A percentile compares a stretch with the other conserved stretches of the same genome.
phyloP scores from a whole-genome alignment of 2,113 vertebrate species.

The Syngnathus typhle region DNA sequence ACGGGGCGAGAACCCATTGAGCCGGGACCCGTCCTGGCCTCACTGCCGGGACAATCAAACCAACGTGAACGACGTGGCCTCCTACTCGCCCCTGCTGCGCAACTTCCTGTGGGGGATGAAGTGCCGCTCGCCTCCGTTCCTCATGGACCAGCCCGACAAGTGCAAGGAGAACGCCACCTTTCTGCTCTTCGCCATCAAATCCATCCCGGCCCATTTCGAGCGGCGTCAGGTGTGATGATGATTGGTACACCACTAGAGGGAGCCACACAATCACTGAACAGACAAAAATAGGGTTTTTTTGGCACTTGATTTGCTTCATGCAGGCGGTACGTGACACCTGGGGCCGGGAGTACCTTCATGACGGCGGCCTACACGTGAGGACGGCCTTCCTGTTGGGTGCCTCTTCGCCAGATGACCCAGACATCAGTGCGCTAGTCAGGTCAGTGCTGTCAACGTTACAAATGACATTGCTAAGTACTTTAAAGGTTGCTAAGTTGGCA shows the following conservation, averaged over 20 bases:
- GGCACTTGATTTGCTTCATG: conserved; percentile 6
- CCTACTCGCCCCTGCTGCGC: conserved; percentile 51
- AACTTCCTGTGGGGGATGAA: conserved; percentile 65
- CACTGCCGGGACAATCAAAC: conserved; percentile 42
- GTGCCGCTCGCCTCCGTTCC: conserved; percentile 60
- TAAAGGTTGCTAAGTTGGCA: background rate
- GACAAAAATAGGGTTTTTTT: background rate
- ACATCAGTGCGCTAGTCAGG: conserved; percentile 41
- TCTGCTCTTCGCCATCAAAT: conserved; percentile 73
- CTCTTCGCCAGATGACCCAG: conserved; percentile 44
- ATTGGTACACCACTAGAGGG: background rate
- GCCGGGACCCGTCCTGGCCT: background rate
- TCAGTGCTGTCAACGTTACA: background rate
- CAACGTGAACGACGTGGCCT: conserved; percentile 60
- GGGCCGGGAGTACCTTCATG: conserved; percentile 53
- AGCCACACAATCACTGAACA: background rate
- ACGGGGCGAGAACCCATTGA: background rate
- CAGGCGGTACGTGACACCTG: conserved; percentile 69
- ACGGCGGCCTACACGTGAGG: conserved; percentile 37
- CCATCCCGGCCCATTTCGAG: conserved; percentile 59
- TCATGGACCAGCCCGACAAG: conserved; percentile 66
- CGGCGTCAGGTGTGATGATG: conserved; percentile 37
- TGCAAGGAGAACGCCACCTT: conserved; percentile 42
- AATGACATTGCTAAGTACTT: background rate
- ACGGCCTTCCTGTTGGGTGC: conserved; percentile 69